These are phyloP conservation scores for Rhinopomastus cyanomelas DNA, from an alignment of 2,113 vertebrate genomes.

Conservation along the genomic window DNA sequence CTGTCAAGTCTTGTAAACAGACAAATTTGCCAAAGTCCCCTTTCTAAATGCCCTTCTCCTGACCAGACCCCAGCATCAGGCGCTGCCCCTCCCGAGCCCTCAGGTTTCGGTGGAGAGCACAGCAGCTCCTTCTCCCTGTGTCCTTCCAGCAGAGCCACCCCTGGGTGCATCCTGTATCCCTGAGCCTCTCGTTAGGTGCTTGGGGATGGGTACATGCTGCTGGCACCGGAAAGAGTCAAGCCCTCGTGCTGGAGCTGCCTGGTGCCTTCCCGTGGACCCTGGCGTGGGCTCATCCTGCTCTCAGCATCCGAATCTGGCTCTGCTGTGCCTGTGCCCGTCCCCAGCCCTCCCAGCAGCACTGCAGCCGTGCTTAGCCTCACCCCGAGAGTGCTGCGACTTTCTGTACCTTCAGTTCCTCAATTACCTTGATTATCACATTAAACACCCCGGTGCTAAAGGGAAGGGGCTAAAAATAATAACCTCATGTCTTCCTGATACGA, in stretches of 20 bases:
- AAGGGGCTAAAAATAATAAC: conserved; percentile 47
- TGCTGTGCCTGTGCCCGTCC: not conserved
- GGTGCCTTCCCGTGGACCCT: not conserved
- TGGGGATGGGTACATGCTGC: fast-evolving
- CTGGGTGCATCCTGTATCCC: fast-evolving
- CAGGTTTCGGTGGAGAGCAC: fast-evolving
- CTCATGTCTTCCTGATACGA: conserved; percentile 34
- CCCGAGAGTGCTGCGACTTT: not conserved
- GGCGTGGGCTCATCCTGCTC: fast-evolving
- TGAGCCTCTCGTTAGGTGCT: not conserved
- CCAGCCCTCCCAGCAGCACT: not conserved
- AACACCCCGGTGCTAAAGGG: conserved; percentile 15
- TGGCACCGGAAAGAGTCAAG: fast-evolving
- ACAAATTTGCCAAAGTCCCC: too few species aligned
- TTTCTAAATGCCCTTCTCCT: not conserved
- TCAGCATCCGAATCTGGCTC: fast-evolving
- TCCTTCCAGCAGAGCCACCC: not conserved
- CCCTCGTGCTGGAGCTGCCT: not conserved
- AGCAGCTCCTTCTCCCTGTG: not conserved
- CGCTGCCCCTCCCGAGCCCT: not conserved
- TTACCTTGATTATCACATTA: conserved; percentile 53
- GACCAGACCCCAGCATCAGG: not conserved
- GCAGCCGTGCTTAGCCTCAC: not conserved
- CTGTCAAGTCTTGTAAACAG: not conserved
- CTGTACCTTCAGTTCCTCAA: conserved; percentile 28